Percentiles rank a stretch among this genome's conserved stretches.
phyloP scores from a whole-genome alignment of 2,888 invertebrate species.

The Sesia bembeciformis region DNA sequence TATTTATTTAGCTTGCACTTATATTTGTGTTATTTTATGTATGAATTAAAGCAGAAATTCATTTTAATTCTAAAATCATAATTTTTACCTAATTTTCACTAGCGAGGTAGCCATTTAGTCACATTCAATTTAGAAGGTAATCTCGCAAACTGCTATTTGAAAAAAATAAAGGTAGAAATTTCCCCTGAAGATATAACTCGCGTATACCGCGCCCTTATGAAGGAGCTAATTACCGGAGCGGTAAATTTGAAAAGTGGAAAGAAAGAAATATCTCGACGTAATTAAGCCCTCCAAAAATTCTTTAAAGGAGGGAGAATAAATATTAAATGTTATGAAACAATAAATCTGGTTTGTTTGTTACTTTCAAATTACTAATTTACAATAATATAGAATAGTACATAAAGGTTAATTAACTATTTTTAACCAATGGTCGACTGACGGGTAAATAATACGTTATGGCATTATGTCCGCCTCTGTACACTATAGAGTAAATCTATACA shows the following conservation, averaged over 20 bases:
- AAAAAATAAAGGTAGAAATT: constrained; percentile 22
- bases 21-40: neutral
- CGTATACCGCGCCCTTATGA: constrained; percentile 15
- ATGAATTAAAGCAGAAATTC: constrained; percentile 11
- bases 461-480: too few species aligned
- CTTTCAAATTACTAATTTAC: neutral
- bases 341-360: neutral
- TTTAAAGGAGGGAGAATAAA: neutral
- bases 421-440: too few species aligned
- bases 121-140: constrained; percentile 20
- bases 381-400: too few species aligned
- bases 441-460: too few species aligned
- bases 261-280: constrained; percentile 35
- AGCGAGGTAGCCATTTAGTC: constrained; percentile 23
- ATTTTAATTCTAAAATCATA: neutral
- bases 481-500: too few species aligned
- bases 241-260: constrained; percentile 31
- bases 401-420: too few species aligned
- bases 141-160: constrained; percentile 19
- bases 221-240: constrained; percentile 21
- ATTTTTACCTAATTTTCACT: neutral
- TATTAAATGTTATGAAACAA: neutral
- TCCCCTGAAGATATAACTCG: constrained; percentile 14
- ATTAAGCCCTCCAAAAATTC: constrained; percentile 24
- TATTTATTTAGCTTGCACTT: too few species aligned